Evolutionary conservation across 2,113 vertebrate species (phyloP).

Genomic region (Cichladusa arquata): DNA sequence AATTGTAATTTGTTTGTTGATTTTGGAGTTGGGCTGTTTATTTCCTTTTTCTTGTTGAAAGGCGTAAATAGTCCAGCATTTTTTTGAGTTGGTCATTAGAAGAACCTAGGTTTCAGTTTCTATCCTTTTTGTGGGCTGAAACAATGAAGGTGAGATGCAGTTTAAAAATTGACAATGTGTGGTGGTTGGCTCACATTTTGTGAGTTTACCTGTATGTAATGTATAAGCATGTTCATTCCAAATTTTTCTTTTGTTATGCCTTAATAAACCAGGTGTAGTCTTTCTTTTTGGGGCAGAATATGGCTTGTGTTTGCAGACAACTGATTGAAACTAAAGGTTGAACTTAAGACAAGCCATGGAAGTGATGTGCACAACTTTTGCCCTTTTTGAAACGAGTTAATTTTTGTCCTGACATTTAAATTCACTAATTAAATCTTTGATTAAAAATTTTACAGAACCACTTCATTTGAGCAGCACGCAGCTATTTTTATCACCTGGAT

Average conservation of each 20-base stretch:
- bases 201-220: not conserved
- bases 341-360: not conserved
- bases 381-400: not conserved
- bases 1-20: not conserved
- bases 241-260: not conserved
- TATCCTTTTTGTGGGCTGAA: not conserved
- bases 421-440: not conserved
- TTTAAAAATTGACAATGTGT: not conserved
- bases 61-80: not conserved
- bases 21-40: fast-evolving
- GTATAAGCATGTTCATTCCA: not conserved
- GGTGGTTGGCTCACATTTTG: not conserved
- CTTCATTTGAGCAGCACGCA: not conserved
- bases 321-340: not conserved
- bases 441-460: not conserved
- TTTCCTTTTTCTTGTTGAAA: not conserved
- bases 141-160: not conserved
- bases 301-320: not conserved
- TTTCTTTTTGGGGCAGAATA: not conserved
- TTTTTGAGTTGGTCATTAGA: not conserved
- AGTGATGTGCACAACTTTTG: not conserved
- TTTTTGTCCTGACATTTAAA: not conserved
- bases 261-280: not conserved
- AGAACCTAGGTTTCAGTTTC: not conserved
- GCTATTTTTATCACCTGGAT: not conserved